These are phyloP conservation scores for Pseudorasbora parva DNA, from an alignment of 2,113 vertebrate species.

Conservation along the genomic window DNA sequence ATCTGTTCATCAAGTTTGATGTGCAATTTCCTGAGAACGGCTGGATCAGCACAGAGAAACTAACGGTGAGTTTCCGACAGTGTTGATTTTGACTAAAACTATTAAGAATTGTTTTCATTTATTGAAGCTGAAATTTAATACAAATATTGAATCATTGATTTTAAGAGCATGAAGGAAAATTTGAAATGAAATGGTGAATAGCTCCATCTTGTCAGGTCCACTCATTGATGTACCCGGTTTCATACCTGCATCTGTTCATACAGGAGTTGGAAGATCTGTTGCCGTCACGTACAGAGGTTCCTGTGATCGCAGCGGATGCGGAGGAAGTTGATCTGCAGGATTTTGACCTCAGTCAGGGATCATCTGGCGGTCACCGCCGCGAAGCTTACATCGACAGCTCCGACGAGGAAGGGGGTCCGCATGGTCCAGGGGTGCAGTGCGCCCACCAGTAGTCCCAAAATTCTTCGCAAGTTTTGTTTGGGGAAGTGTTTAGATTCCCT, in stretches of 20 bases:
- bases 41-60: slow-evolving; percentile 97
- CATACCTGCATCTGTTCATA: slow-evolving; percentile 43
- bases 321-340: slow-evolving; percentile 97
- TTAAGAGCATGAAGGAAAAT: too few relatives aligned
- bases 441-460: slow-evolving; percentile 87
- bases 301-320: slow-evolving; percentile 86
- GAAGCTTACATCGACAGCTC: slow-evolving; percentile 98
- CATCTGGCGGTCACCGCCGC: slow-evolving; percentile 86
- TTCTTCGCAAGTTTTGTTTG: slow-evolving; percentile 52
- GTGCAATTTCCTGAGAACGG: slow-evolving; percentile 98
- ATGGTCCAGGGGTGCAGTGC: slow-evolving; percentile 96
- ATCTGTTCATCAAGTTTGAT: slow-evolving; percentile 97
- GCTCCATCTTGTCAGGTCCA: background rate
- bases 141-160: too few relatives aligned
- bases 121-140: too few relatives aligned
- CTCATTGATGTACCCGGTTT: background rate
- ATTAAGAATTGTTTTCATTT: too few relatives aligned
- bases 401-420: slow-evolving; percentile 94
- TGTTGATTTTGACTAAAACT: background rate
- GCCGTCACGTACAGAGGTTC: slow-evolving; percentile 89
- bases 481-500: slow-evolving; percentile 44
- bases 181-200: too few relatives aligned
- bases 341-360: slow-evolving; percentile 89
- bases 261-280: slow-evolving; percentile 97
- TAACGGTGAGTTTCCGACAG: slow-evolving; percentile 79